A percentile compares a stretch with the other conserved stretches of the same genome.
These are phyloP conservation scores for Eleutherodactylus coqui DNA, from an alignment of 2,797 vertebrate species.

Conservation along the genomic window DNA sequence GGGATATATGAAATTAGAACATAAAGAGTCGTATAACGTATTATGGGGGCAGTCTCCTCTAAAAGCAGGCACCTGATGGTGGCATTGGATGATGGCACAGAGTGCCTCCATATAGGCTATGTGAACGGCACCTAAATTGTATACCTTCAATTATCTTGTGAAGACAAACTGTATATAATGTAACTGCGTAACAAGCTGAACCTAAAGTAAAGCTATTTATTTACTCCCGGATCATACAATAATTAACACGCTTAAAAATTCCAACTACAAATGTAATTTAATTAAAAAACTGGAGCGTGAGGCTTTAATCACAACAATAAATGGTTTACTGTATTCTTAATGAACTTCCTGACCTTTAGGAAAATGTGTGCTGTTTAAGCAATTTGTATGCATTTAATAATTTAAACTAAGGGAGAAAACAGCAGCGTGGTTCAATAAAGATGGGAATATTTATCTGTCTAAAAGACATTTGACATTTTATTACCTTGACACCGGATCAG, in stretches of 20 bases:
- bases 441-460: conserved; percentile 79
- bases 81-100: too few species aligned
- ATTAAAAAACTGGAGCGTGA: conserved; percentile 47
- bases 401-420: conserved; percentile 81
- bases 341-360: conserved; percentile 86
- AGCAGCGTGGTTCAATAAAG: conserved; percentile 73
- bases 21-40: too few species aligned
- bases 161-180: neutral
- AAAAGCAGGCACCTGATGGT: too few species aligned
- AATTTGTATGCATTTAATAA: conserved; percentile 86
- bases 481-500: conserved; percentile 73
- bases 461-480: conserved; percentile 76
- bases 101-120: too few species aligned
- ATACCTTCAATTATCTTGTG: neutral
- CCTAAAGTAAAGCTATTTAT: conserved; percentile 13
- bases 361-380: conserved; percentile 81
- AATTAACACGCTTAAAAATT: conserved; percentile 35
- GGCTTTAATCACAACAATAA: conserved; percentile 74
- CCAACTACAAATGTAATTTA: conserved; percentile 51
- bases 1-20: too few species aligned
- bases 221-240: neutral
- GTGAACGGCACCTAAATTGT: too few species aligned
- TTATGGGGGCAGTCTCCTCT: too few species aligned
- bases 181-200: neutral
- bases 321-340: conserved; percentile 79